A percentile compares a stretch with the other conserved stretches of the same genome.
phyloP scores from a whole-genome alignment of 2,797 vertebrate genomes.

The Dallia pectoralis region DNA sequence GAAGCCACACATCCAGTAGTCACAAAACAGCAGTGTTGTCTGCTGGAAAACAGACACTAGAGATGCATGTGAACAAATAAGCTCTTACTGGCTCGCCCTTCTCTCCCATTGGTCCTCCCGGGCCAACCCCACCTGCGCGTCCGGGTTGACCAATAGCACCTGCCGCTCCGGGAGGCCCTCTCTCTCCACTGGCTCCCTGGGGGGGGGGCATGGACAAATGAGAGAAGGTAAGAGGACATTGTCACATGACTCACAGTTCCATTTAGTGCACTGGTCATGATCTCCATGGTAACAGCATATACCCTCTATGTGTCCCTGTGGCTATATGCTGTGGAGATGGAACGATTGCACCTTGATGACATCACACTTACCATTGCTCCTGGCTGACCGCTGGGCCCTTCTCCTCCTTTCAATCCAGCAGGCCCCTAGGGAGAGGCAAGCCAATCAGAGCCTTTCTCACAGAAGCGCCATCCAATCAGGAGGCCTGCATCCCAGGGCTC shows the following conservation, averaged over 20 bases:
- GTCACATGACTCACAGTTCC: conserved; percentile 45
- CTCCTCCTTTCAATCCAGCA: conserved; percentile 86
- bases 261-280: conserved; percentile 50
- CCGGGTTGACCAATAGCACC: conserved; percentile 92
- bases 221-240: conserved; percentile 26
- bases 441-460: conserved; percentile 13
- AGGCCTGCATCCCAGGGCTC: background rate
- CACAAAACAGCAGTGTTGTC: conserved; percentile 39
- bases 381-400: conserved; percentile 79
- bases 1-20: conserved; percentile 39
- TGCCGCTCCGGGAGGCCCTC: conserved; percentile 81
- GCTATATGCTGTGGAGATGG: conserved; percentile 23
- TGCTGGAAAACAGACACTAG: conserved; percentile 6
- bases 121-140: conserved; percentile 76
- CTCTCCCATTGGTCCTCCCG: conserved; percentile 84
- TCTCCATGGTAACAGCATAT: conserved; percentile 68
- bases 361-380: conserved; percentile 79
- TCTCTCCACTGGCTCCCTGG: conserved; percentile 85
- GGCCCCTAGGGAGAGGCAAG: conserved; percentile 75
- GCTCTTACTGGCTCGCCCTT: conserved; percentile 88
- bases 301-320: conserved; percentile 32
- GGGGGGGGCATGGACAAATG: conserved; percentile 26
- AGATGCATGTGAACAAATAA: conserved; percentile 26
- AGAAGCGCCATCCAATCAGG: conserved; percentile 2
- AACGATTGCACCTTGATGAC: conserved; percentile 16